Evolutionary conservation across 2,888 invertebrate genomes (phyloP).

Genomic region (Apoderus coryli): DNA sequence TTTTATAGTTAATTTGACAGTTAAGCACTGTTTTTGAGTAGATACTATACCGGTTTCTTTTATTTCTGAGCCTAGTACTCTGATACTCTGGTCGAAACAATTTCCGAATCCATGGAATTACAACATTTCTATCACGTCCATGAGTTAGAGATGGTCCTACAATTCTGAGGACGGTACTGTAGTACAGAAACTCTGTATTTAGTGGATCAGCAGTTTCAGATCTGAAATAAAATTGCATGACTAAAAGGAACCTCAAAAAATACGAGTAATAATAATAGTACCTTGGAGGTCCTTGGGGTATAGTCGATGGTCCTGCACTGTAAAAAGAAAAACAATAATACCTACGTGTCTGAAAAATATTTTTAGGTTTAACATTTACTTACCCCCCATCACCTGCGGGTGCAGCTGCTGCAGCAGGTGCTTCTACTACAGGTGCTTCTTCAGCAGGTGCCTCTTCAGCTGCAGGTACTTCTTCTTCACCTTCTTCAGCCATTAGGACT

Average conservation of each 20-base stretch:
- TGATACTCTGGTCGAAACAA: slow-evolving; percentile 37
- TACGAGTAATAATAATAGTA: no score
- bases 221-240: no score
- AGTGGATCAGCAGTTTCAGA: slow-evolving; percentile 27
- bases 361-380: no score
- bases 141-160: slow-evolving; percentile 31
- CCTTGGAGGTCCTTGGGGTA: no score
- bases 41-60: slow-evolving; percentile 32
- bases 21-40: not conserved
- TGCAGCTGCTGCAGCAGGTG: not conserved
- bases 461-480: slow-evolving; percentile 3
- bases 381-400: no score
- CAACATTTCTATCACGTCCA: slow-evolving; percentile 26
- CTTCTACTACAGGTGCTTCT: slow-evolving; percentile 3
- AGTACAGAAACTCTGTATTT: slow-evolving; percentile 37
- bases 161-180: slow-evolving; percentile 32
- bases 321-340: no score
- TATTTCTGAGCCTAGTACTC: slow-evolving; percentile 31
- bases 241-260: no score
- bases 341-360: no score
- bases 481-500: no score
- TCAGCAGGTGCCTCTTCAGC: slow-evolving; percentile 9
- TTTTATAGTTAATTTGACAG: no score
- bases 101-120: slow-evolving; percentile 35
- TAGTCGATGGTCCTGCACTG: no score